Conservation (phyloP, 2,888 invertebrate species). For the Phoenoteleia sp. region DNA sequence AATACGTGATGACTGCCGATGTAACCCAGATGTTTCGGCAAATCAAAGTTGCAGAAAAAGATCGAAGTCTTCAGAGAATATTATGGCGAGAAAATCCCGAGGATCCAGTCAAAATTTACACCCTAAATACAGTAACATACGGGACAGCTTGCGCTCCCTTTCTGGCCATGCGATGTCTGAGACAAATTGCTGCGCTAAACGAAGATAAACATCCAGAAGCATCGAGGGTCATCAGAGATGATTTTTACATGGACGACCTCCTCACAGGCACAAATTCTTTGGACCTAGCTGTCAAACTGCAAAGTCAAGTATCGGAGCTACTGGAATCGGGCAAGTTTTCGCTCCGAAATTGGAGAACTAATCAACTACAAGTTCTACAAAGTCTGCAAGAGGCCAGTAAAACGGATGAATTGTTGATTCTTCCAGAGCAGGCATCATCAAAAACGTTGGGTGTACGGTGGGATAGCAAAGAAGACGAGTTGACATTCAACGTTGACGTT, state of each 20-base stretch:
- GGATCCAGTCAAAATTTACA: neutral
- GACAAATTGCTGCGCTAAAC: neutral
- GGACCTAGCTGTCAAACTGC: neutral
- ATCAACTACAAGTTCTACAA: too few species aligned
- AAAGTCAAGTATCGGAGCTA: neutral
- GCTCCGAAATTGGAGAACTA: neutral
- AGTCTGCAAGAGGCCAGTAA: neutral
- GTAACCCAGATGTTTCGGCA: conserved; percentile 9
- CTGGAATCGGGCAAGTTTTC: neutral
- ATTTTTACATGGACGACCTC: conserved; percentile 74
- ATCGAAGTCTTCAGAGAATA: neutral
- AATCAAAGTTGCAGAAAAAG: neutral
- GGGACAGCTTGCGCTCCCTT: conserved; percentile 6
- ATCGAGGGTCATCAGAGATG: conserved; percentile 35
- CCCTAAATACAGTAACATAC: conserved; percentile 14
- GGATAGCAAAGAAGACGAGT: conserved; percentile 36
- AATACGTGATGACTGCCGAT: neutral
- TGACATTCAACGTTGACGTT: conserved; percentile 38
- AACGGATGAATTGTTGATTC: conserved; percentile 18
- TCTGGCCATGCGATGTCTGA: conserved; percentile 24
- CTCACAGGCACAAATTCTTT: neutral
- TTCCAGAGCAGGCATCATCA: conserved; percentile 36
- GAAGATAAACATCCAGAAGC: conserved; percentile 24
- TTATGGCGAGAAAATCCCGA: neutral
- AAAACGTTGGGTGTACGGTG: conserved; percentile 61